phyloP scores from a whole-genome alignment of 2,888 invertebrate species.

The Cheiracanthium punctorium region DNA sequence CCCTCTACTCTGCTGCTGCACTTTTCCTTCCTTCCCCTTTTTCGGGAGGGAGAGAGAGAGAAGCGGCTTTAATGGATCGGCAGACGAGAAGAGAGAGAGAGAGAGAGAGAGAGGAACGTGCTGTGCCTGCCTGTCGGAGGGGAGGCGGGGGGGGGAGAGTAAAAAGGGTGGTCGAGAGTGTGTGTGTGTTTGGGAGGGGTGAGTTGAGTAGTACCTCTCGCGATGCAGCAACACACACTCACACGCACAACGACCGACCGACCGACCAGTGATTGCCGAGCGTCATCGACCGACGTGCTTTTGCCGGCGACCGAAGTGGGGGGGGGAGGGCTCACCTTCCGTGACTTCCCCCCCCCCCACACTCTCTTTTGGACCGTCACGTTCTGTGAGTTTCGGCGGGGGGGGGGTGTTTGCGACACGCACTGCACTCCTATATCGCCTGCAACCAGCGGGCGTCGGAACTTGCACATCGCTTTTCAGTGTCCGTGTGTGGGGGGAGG shows the following conservation, averaged over 20 bases:
- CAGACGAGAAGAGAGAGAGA: constrained; percentile 30
- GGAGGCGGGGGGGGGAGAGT: not conserved
- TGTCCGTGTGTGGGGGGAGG: not conserved
- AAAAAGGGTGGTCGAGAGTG: not conserved
- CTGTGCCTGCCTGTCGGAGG: no score
- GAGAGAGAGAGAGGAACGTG: constrained; percentile 1
- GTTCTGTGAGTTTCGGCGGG: not conserved
- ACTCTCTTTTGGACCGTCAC: not conserved
- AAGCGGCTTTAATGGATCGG: constrained; percentile 61
- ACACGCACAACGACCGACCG: no score
- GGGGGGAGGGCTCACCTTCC: constrained; percentile 34
- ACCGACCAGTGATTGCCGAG: constrained; percentile 65
- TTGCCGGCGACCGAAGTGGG: constrained; percentile 55
- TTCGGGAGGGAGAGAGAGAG: no score
- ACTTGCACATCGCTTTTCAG: not conserved
- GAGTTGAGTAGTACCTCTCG: no score
- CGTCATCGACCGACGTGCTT: constrained; percentile 61
- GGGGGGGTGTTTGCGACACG: not conserved
- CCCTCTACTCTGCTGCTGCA: not conserved
- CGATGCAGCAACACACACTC: no score
- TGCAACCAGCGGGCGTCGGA: not conserved
- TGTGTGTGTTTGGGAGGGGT: not conserved
- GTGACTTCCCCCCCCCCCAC: not conserved
- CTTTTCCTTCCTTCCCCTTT: constrained; percentile 14
- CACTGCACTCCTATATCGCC: not conserved